Evolutionary conservation across 1,140 invertebrate species (phyloP).

Genomic region (Trinorchestia longiramus): DNA sequence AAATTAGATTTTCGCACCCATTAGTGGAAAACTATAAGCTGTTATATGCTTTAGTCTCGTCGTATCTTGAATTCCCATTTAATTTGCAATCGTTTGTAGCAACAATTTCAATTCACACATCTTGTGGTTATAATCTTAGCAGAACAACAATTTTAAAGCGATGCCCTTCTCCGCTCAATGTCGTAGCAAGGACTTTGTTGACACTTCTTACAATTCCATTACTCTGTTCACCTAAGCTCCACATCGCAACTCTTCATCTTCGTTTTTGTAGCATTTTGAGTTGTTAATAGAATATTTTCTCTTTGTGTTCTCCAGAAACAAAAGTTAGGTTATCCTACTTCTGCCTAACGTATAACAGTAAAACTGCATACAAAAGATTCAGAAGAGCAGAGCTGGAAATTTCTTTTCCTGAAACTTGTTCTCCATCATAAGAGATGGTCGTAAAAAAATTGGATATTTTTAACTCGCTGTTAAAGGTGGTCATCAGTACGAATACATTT

Average conservation of each 20-base stretch:
- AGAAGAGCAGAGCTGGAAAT: background rate
- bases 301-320: no score
- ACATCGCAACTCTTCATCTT: background rate
- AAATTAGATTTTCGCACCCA: background rate
- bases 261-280: no score
- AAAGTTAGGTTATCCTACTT: background rate
- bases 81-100: background rate
- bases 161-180: background rate
- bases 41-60: background rate
- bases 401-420: background rate
- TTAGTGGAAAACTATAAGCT: background rate
- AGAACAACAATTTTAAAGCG: no score
- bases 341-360: background rate
- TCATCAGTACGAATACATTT: background rate
- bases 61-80: background rate
- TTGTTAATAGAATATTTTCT: no score
- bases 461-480: background rate
- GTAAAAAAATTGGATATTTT: background rate
- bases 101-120: background rate
- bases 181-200: background rate
- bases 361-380: background rate
- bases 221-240: background rate
- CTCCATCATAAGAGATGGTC: background rate
- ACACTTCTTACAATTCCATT: background rate
- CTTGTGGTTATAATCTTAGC: background rate